Evolutionary conservation across 2,797 vertebrate species (phyloP), one percentile per base, ranked within the genome.

Genomic region (Ctenopoma kingsleyae): DNA sequence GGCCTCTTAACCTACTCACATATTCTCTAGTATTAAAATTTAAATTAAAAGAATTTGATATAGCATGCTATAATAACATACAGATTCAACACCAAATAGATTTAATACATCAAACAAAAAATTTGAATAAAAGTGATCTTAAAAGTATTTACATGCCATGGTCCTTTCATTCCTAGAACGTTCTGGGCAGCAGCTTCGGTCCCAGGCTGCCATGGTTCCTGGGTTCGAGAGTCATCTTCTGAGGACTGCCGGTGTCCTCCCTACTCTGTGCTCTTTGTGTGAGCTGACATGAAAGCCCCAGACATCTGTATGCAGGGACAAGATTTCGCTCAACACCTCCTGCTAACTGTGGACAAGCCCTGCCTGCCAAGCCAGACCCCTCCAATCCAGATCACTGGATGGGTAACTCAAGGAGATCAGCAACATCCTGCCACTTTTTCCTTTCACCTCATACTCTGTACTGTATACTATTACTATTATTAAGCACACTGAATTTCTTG

Each of bases 191-290:
- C 94, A 0, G 90, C 94, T 6, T 94, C 95, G 0, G 74, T 92
- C 23, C 80, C 87, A 0, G 95, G 95, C 2, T 96, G 96, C 83
- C 95, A 96, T 4, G 96, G 96, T 5, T 94, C 94, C 0, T 96
- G 96, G 96, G 87, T 95, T 38, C 92, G 89, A 50, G 94, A 96
- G 72, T 85, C 88, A 1, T 93, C 91, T 12, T 90, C 91, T 5
- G 87, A 94, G 44, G 82, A 82, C 36, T 97, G 96, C 72, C 87
- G 53, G 8, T 97, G 96, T 80, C 92, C 95, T 38, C 78, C 81
- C 0, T 90, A 91, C n/a, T 95, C 96, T 2, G 84, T 96, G 76
- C 92, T 96, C 64, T 96, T 97, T 0, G 90, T 96, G 71, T 96
- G 93, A 95, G 74, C 27, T 0, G 0, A 63, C 43, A 44, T 23